phyloP scores from a whole-genome alignment of 2,113 vertebrate genomes.

The Sceloporus tristichus region DNA sequence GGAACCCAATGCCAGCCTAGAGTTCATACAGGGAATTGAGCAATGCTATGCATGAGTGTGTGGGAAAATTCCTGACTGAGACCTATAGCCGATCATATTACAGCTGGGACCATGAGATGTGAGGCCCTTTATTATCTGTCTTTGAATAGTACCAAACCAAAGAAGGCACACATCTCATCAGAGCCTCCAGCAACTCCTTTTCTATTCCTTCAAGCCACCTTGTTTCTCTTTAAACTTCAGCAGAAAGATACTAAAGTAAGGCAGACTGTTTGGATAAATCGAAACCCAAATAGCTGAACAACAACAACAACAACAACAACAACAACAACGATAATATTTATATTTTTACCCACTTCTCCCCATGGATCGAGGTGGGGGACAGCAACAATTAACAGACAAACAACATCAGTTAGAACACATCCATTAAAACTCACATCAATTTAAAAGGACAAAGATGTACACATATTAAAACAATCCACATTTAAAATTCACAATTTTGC shows the following conservation, averaged over 20 bases:
- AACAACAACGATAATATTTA: too few relatives aligned
- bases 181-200: background rate
- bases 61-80: constrained; percentile 38
- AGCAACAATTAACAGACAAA: too few relatives aligned
- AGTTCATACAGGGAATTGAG: constrained; percentile 1
- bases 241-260: constrained; percentile 5
- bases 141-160: constrained; percentile 32
- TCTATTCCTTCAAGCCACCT: background rate
- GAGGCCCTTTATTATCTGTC: constrained; percentile 35
- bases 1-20: background rate
- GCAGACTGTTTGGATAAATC: background rate
- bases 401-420: too few relatives aligned
- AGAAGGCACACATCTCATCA: background rate
- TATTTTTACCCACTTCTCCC: too few relatives aligned
- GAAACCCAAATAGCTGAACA: too few relatives aligned
- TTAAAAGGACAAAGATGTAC: too few relatives aligned
- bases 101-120: constrained; percentile 37
- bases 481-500: too few relatives aligned
- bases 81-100: constrained; percentile 44
- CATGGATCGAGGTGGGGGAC: too few relatives aligned
- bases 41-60: background rate
- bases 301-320: too few relatives aligned
- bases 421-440: too few relatives aligned
- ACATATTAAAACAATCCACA: too few relatives aligned
- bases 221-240: constrained; percentile 11